A percentile compares a stretch with the other conserved stretches of the same genome.
Evolutionary conservation across 92 coral and sea anemone genomes (phyloP).

Genomic region (Parazoanthus atlanticus): DNA sequence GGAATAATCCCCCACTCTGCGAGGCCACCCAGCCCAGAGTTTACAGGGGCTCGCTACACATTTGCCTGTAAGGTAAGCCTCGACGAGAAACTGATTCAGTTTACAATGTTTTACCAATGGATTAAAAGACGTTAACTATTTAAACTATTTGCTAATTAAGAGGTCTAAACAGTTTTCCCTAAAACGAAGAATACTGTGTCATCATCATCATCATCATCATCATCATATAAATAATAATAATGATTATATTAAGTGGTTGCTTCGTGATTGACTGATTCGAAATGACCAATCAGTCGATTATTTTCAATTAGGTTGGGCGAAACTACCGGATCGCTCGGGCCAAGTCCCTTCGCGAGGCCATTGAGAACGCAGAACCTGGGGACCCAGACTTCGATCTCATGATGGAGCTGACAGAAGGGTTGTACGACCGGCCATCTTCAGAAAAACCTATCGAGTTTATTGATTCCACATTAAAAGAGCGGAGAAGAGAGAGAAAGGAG

Average conservation of each 20-base stretch:
- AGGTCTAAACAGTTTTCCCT: too few species aligned
- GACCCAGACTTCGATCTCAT: conserved; percentile 53
- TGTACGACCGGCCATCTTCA: conserved; percentile 53
- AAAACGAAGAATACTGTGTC: too few species aligned
- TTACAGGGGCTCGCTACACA: conserved; percentile 88
- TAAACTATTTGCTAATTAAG: too few species aligned
- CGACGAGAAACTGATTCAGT: background rate
- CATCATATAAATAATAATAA: too few species aligned
- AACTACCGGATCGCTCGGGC: conserved; percentile 73
- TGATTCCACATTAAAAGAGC: conserved; percentile 58
- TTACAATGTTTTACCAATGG: too few species aligned
- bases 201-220: too few species aligned
- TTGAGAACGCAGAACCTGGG: conserved; percentile 72
- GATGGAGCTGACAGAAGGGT: conserved; percentile 49
- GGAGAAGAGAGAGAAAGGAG: conserved; percentile 46
- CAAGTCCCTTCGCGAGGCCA: conserved; percentile 77
- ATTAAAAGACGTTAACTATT: too few species aligned
- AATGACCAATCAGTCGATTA: background rate
- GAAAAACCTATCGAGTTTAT: conserved; percentile 64
- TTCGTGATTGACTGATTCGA: background rate
- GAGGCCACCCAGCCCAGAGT: conserved; percentile 95
- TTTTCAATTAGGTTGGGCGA: conserved; percentile 69
- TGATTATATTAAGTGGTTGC: background rate
- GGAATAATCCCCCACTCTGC: conserved; percentile 98
- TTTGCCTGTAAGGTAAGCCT: conserved; percentile 91